Conservation (phyloP, 2,797 vertebrate genomes). For the Pseudomugil tenellus region DNA sequence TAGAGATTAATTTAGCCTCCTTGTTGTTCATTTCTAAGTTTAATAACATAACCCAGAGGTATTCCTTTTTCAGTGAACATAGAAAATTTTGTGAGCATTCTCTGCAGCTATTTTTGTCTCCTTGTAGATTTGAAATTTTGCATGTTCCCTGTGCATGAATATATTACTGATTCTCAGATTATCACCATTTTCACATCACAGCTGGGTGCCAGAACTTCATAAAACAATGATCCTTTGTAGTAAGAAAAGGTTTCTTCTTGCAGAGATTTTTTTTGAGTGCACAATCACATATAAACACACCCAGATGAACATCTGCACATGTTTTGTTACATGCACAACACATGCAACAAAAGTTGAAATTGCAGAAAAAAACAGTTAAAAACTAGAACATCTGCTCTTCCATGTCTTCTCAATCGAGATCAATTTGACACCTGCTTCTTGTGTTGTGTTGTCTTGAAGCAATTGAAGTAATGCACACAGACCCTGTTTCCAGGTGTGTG, state of each 20-base stretch:
- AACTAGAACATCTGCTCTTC: conserved; percentile 61
- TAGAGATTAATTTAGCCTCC: conserved; percentile 76
- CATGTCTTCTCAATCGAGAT: conserved; percentile 63
- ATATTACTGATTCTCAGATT: conserved; percentile 58
- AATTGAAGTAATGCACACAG: conserved; percentile 23
- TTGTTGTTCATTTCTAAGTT: conserved; percentile 77
- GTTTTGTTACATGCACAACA: neutral
- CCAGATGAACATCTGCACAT: too few relatives aligned
- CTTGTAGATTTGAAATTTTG: conserved; percentile 56
- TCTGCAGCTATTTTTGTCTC: conserved; percentile 57
- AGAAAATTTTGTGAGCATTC: conserved; percentile 50
- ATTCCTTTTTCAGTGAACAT: conserved; percentile 66
- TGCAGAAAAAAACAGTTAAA: conserved; percentile 38
- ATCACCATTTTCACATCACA: conserved; percentile 59
- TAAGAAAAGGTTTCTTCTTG: conserved; percentile 46
- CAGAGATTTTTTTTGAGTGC: conserved; percentile 30
- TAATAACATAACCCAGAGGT: conserved; percentile 79
- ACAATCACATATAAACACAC: neutral
- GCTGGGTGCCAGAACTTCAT: conserved; percentile 58
- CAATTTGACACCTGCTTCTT: conserved; percentile 71
- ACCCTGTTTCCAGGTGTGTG: conserved; percentile 56
- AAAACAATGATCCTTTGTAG: conserved; percentile 68
- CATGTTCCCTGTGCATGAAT: conserved; percentile 45
- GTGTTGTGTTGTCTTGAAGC: conserved; percentile 29
- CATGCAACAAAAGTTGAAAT: conserved; percentile 29